Evolutionary conservation across 2,797 vertebrate genomes (phyloP).

Genomic region (Jordanella pulchra): DNA sequence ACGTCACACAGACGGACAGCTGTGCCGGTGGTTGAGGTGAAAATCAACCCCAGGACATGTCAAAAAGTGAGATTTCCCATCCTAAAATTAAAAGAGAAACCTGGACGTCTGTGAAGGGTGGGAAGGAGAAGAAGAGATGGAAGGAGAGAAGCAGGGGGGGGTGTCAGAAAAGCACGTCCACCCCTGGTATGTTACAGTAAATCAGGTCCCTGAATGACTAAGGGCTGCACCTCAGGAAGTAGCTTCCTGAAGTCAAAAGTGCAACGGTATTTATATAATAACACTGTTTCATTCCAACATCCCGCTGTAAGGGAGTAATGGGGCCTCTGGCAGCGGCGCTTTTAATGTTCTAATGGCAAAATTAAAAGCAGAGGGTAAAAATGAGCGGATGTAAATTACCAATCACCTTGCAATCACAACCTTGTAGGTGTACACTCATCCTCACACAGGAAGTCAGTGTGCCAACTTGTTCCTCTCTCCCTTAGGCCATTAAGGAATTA

Average conservation of each 20-base stretch:
- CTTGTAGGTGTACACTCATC: conserved; percentile 7
- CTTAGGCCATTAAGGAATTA: conserved; percentile 29
- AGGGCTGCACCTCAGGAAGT: conserved; percentile 80
- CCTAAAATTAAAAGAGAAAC: conserved; percentile 82
- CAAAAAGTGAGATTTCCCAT: conserved; percentile 79
- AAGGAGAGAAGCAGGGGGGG: conserved; percentile 47
- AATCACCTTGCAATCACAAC: conserved; percentile 63
- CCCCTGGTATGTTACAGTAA: conserved; percentile 79
- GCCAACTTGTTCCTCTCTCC: conserved; percentile 34
- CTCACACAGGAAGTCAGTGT: conserved; percentile 38
- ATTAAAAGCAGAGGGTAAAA: conserved; percentile 76
- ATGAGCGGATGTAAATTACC: conserved; percentile 76
- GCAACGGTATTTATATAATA: conserved; percentile 84
- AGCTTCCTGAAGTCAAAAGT: conserved; percentile 85
- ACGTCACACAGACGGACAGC: conserved; percentile 75
- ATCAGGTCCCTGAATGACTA: conserved; percentile 77
- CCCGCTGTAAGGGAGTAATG: conserved; percentile 67
- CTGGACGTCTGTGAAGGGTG: conserved; percentile 73
- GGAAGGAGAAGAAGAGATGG: conserved; percentile 48
- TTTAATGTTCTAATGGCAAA: conserved; percentile 71
- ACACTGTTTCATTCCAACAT: conserved; percentile 79
- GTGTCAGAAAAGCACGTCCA: conserved; percentile 76
- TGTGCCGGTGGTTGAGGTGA: conserved; percentile 82
- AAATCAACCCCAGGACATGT: conserved; percentile 83
- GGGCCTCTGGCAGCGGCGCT: conserved; percentile 63